Base-by-base conservation (phyloP, 2,113 vertebrate species). In the Danionella cerebrum region DNA sequence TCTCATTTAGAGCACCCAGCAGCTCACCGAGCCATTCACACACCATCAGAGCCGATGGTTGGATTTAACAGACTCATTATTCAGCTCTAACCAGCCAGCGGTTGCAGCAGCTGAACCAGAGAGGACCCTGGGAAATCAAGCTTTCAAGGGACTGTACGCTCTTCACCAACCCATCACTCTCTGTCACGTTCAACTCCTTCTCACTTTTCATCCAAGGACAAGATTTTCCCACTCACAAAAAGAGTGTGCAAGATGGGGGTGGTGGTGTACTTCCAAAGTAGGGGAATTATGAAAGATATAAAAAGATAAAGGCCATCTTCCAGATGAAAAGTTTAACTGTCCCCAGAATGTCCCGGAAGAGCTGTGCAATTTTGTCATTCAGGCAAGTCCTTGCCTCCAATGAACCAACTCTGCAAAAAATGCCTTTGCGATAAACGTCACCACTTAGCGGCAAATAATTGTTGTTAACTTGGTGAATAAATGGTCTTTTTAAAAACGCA, bases 71-170 rank as follows among this genome's bases (percentile, higher is more conserved):
- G 44, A 66, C 48, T 67, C 48, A 72, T 72, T 67, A 72, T 67
- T 72, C 64, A 67, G 18, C 58, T 67, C 27, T 60, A 67, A 60
- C 64, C 70, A 51, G 53, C 35, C 45, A 27, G 27, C 27, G 48
- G 63, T 58, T 29, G 12, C 22, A 14, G 45, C 44, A 44, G 53
- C 53, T 58, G 42, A 59, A 65, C 31, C 63, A 72, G 53, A 54
- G 55, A 67, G 64, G 50, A 72, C 65, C 31, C 64, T 72, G 70
- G 70, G 70, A 72, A 72, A 72, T 72, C 54, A 72, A 48, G 53
- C 54, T 65, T 69, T 60, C 67, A 69, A 16, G 36, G 24, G 57
- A 69, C 36, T 35, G 44, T 67, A 54, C 50, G 18, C 52, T 47
- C 5, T 42, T 25, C 33, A 2, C 44, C 36, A 54, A 67, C 55